phyloP scores from a whole-genome alignment of 2,888 invertebrate species.

The Yponomeuta sedellus region DNA sequence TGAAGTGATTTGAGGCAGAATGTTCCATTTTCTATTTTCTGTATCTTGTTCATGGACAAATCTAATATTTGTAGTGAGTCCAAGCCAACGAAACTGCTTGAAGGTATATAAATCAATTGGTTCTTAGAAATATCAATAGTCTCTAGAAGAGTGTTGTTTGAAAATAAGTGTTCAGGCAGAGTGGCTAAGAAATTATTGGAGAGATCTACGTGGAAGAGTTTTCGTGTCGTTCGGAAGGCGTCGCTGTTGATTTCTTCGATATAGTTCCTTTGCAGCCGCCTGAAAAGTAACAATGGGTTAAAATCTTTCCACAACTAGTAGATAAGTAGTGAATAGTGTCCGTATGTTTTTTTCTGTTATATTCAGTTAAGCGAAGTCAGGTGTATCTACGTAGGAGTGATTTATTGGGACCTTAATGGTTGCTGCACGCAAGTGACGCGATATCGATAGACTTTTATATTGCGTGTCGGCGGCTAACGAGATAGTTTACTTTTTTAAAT shows the following conservation, averaged over 20 bases:
- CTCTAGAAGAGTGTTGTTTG: constrained; percentile 74
- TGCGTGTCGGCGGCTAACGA: too few species aligned
- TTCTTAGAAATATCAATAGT: constrained; percentile 82
- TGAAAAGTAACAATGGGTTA: constrained; percentile 47
- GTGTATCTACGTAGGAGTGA: not conserved
- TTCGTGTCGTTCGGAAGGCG: constrained; percentile 75
- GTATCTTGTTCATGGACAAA: constrained; percentile 81
- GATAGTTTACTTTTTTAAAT: too few species aligned
- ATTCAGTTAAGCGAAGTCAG: too few species aligned
- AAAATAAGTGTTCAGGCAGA: constrained; percentile 77
- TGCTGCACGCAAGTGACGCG: too few species aligned
- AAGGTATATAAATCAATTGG: constrained; percentile 74
- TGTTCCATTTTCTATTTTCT: constrained; percentile 73
- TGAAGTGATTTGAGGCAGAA: constrained; percentile 77
- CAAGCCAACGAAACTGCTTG: constrained; percentile 75
- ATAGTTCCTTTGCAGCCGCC: constrained; percentile 80
- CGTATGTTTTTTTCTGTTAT: too few species aligned
- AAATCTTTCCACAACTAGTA: too few species aligned
- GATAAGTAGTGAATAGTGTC: too few species aligned
- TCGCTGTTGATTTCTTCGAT: constrained; percentile 78
- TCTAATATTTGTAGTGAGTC: constrained; percentile 80
- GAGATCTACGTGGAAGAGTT: constrained; percentile 81
- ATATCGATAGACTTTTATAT: too few species aligned
- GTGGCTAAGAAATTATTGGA: constrained; percentile 79
- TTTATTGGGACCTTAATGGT: too few species aligned